A percentile compares a stretch with the other conserved stretches of the same genome.
Conservation (phyloP, 92 coral and sea anemone genomes). For the Paragorgia papillata region DNA sequence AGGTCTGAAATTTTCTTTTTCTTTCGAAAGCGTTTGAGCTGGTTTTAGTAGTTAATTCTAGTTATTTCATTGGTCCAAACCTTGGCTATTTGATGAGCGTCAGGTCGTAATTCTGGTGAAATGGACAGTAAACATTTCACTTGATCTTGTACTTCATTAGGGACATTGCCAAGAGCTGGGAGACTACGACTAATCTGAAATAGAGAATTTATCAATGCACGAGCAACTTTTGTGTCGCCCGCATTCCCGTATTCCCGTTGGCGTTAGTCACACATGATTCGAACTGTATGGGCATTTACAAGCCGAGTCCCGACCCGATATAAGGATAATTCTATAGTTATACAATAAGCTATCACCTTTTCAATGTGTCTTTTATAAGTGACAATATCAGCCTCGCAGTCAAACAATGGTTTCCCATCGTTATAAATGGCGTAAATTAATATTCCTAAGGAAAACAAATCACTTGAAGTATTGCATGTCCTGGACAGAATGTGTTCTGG, state of each 20-base stretch:
- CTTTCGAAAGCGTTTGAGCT: no score
- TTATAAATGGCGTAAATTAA: constrained; percentile 88
- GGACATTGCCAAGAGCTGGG: constrained; percentile 82
- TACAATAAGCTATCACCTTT: no score
- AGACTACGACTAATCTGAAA: constrained; percentile 76
- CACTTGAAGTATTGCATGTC: constrained; percentile 85
- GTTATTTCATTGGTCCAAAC: no score
- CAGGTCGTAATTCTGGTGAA: constrained; percentile 81
- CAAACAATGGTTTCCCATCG: constrained; percentile 78
- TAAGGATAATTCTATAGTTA: no score
- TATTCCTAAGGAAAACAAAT: constrained; percentile 89
- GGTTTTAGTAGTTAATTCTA: no score
- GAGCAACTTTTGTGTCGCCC: not conserved
- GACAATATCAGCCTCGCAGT: constrained; percentile 81
- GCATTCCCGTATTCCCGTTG: no score
- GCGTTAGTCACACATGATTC: no score
- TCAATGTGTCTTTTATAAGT: constrained; percentile 89
- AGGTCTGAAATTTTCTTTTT: not conserved
- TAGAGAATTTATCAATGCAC: not conserved
- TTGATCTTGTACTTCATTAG: constrained; percentile 75
- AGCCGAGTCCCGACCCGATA: no score
- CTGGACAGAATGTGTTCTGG: constrained; percentile 93
- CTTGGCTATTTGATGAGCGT: constrained; percentile 91
- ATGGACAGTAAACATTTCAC: constrained; percentile 81
- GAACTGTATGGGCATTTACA: no score